Percentiles rank a stretch among this genome's conserved stretches.
These are phyloP conservation scores for Etia nguti DNA, from an alignment of 2,113 vertebrate genomes.

Conservation along the genomic window DNA sequence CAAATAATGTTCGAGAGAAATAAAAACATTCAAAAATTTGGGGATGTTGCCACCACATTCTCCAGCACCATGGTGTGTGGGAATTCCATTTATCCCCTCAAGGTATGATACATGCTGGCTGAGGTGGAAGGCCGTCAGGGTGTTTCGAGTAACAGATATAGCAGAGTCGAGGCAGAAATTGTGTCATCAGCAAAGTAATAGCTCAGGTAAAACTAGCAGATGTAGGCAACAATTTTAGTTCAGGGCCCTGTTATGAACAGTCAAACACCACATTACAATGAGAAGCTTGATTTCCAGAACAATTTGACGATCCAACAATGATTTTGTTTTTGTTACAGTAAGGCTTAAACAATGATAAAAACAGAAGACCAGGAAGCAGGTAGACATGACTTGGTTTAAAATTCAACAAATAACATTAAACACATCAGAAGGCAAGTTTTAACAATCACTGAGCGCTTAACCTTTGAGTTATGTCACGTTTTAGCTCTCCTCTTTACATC, in stretches of 20 bases:
- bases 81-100: neutral
- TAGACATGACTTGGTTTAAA: slow-evolving; percentile 16
- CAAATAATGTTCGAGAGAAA: slow-evolving; percentile 1
- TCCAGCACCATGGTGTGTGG: slow-evolving; percentile 37
- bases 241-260: neutral
- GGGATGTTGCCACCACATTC: slow-evolving; percentile 6
- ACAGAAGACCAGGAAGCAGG: neutral
- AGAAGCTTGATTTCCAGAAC: neutral
- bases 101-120: neutral
- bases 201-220: neutral
- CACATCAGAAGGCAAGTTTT: slow-evolving; percentile 42
- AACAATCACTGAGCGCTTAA: slow-evolving; percentile 37
- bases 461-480: slow-evolving; percentile 9
- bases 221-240: slow-evolving; percentile 13
- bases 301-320: neutral
- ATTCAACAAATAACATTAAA: slow-evolving; percentile 25
- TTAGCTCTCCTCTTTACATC: neutral
- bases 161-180: slow-evolving; percentile 48
- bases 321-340: slow-evolving; percentile 30
- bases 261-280: neutral
- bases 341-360: slow-evolving; percentile 31
- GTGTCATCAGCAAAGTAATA: slow-evolving; percentile 17
- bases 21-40: neutral
- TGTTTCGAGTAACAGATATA: slow-evolving; percentile 33
- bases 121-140: slow-evolving; percentile 11